Evolutionary conservation across 2,113 vertebrate genomes (phyloP).

Genomic region (Myotis brandtii): DNA sequence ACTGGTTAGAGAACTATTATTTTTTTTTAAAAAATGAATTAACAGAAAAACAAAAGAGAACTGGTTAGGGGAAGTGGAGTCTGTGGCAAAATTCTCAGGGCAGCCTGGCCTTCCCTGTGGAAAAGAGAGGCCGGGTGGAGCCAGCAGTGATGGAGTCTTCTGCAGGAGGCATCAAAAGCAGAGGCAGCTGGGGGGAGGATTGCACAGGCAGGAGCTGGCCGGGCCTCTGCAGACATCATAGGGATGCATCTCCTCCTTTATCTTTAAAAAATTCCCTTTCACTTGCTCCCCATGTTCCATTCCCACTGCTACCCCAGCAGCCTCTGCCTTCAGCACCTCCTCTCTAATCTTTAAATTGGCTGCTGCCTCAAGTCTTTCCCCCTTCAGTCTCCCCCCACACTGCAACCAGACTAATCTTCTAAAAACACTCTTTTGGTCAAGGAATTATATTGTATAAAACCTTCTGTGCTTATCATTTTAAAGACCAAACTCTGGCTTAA

Average conservation of each 20-base stretch:
- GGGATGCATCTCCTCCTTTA: not conserved
- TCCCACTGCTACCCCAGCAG: not conserved
- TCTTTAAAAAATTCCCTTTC: not conserved
- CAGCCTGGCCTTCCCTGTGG: not conserved
- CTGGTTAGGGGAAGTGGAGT: not conserved
- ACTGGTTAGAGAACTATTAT: not conserved
- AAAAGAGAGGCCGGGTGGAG: not conserved
- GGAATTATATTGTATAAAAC: not conserved
- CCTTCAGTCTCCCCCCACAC: not conserved
- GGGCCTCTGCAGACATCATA: not conserved
- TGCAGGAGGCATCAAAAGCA: rapidly evolving
- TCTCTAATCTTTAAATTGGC: not conserved
- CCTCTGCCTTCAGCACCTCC: not conserved
- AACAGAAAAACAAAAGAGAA: not conserved
- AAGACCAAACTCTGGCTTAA: constrained; percentile 21
- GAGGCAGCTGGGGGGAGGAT: not conserved
- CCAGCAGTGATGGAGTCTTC: not conserved
- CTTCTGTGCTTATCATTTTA: constrained; percentile 15
- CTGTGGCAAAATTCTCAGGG: not conserved
- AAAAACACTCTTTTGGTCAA: constrained; percentile 5
- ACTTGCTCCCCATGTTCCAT: not conserved
- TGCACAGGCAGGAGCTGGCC: not conserved
- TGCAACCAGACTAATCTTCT: not conserved
- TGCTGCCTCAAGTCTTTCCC: not conserved
- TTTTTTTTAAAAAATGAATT: not conserved